These are phyloP conservation scores for Fulmarus glacialis DNA, from an alignment of 2,113 vertebrate species.

Conservation along the genomic window DNA sequence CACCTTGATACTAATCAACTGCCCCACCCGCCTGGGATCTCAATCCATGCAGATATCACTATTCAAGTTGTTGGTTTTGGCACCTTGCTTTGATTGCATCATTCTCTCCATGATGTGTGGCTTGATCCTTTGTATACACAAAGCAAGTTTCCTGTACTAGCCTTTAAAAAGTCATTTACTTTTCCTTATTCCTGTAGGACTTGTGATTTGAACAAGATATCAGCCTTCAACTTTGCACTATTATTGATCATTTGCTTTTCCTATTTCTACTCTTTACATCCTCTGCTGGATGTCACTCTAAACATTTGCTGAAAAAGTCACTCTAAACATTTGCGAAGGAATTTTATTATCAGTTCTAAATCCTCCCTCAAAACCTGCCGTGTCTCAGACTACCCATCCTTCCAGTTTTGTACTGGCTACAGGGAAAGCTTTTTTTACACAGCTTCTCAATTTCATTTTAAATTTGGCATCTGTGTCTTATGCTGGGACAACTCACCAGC, in stretches of 20 bases:
- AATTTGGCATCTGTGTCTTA: not conserved
- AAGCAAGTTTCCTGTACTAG: not conserved
- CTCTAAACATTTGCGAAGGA: not conserved
- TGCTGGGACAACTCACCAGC: not conserved
- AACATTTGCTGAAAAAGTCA: not conserved
- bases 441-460: not conserved
- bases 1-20: not conserved
- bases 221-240: not conserved
- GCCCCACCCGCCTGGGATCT: not conserved
- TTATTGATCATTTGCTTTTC: not conserved
- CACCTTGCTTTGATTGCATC: not conserved
- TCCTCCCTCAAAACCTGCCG: not conserved
- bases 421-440: not conserved
- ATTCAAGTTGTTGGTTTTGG: not conserved
- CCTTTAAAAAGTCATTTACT: not conserved
- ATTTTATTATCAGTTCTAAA: not conserved
- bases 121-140: not conserved
- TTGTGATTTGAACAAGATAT: not conserved
- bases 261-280: not conserved
- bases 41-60: not conserved
- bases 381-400: not conserved
- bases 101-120: not conserved
- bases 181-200: not conserved
- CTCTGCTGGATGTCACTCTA: not conserved
- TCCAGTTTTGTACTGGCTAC: not conserved